These are phyloP conservation scores for Ceratoteleas bidentatus DNA, from an alignment of 1,140 invertebrate species.

Conservation along the genomic window DNA sequence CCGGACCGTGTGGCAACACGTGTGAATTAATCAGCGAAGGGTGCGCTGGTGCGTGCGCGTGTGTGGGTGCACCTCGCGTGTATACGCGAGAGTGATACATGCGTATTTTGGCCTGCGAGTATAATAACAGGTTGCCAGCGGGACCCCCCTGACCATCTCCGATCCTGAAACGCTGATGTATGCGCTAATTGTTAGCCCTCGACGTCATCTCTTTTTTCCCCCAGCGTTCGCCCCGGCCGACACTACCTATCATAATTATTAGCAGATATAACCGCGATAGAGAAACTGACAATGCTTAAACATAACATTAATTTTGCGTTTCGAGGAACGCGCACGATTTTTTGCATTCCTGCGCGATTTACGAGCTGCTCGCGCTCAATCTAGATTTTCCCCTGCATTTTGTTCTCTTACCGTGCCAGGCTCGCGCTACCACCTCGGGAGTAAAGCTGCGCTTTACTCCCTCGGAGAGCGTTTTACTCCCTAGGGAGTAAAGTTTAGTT, in stretches of 20 bases:
- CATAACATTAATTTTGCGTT: conserved; percentile 45
- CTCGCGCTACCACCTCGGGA: no score
- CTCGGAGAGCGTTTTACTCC: no score
- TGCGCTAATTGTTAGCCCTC: conserved; percentile 72
- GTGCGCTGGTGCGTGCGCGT: no score
- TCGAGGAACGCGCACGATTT: no score
- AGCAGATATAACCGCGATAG: conserved; percentile 51
- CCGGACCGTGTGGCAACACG: no score
- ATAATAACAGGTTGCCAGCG: conserved; percentile 80
- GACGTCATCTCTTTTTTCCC: conserved; percentile 66
- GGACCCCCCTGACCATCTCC: conserved; percentile 64
- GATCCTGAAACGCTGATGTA: conserved; percentile 69
- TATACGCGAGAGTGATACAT: conserved; percentile 75
- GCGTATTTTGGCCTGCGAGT: conserved; percentile 73
- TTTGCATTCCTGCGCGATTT: conserved; percentile 19
- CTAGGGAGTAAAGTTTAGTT: no score
- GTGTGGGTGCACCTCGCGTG: no score
- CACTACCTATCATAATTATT: conserved; percentile 60
- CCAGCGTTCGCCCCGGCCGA: conserved; percentile 31
- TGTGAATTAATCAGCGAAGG: no score
- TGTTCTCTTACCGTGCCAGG: no score
- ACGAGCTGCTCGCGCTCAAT: no score
- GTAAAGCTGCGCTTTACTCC: no score
- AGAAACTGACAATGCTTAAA: conserved; percentile 54
- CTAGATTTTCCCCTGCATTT: no score